Evolutionary conservation across 2,113 vertebrate genomes (phyloP).

Genomic region (Nipponia nippon): DNA sequence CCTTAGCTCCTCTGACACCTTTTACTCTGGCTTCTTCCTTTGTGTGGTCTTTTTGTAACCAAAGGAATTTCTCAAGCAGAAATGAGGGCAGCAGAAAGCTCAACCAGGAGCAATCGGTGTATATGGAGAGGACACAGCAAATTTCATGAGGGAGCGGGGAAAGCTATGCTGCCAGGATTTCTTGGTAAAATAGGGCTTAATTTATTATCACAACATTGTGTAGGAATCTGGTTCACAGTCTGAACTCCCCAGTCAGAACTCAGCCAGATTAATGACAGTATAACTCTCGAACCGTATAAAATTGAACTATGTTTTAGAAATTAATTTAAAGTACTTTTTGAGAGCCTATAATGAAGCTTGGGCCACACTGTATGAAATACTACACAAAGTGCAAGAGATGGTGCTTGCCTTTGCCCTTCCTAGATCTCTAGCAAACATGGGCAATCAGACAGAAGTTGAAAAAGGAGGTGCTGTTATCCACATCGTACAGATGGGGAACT

Average conservation of each 20-base stretch:
- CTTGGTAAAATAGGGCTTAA: neutral
- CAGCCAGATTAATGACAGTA: neutral
- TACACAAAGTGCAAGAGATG: neutral
- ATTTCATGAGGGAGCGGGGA: neutral
- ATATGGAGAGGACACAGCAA: neutral
- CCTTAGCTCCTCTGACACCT: neutral
- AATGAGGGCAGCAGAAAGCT: neutral
- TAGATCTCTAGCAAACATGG: neutral
- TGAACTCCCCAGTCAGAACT: neutral
- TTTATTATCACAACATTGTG: neutral
- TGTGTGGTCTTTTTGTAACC: neutral
- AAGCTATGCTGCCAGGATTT: neutral
- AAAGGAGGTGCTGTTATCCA: neutral
- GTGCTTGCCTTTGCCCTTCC: neutral
- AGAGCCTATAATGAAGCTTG: neutral
- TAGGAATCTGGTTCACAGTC: neutral
- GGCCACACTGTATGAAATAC: neutral
- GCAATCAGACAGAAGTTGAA: neutral
- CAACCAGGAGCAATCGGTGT: neutral
- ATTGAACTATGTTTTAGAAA: neutral
- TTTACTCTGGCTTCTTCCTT: neutral
- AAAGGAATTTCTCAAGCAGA: neutral
- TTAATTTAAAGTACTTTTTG: neutral
- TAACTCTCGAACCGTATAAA: neutral
- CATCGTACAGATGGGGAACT: neutral